Percentiles rank a stretch among this genome's conserved stretches.
These are phyloP conservation scores for Arctocebus calabarensis DNA, from an alignment of 2,797 vertebrate genomes.

Conservation along the genomic window DNA sequence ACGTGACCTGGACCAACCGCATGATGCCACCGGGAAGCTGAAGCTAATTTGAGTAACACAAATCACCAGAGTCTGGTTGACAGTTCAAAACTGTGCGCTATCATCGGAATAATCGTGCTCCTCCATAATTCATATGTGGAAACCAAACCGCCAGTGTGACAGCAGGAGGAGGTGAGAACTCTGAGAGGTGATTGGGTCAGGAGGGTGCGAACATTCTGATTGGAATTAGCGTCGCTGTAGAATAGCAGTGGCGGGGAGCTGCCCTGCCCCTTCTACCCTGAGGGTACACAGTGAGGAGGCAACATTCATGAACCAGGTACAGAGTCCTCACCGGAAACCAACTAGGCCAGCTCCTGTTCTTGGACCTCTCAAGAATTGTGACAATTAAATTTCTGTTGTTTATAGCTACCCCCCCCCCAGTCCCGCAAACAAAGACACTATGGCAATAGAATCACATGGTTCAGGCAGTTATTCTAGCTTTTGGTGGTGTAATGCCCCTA, in stretches of 20 bases:
- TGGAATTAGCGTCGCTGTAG: neutral
- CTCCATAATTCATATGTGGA: neutral
- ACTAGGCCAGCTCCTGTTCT: no score
- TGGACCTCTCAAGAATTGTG: neutral
- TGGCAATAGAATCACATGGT: neutral
- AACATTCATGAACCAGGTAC: no score
- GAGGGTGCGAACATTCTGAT: neutral
- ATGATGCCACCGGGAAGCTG: neutral
- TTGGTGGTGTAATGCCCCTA: neutral
- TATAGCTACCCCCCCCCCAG: neutral
- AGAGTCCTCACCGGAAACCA: neutral
- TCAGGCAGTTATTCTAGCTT: neutral
- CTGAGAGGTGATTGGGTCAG: no score
- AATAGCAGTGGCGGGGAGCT: neutral
- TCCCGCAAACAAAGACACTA: neutral
- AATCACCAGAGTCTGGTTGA: neutral
- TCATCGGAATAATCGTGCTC: neutral
- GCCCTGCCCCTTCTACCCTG: neutral
- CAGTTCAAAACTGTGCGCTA: neutral
- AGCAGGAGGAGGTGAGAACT: no score
- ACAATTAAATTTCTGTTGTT: neutral
- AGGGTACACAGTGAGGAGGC: neutral
- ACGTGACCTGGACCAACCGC: neutral
- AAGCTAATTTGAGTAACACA: neutral
- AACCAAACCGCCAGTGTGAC: neutral